These are phyloP conservation scores for Sturnus vulgaris DNA, from an alignment of 2,113 vertebrate genomes.

Conservation along the genomic window DNA sequence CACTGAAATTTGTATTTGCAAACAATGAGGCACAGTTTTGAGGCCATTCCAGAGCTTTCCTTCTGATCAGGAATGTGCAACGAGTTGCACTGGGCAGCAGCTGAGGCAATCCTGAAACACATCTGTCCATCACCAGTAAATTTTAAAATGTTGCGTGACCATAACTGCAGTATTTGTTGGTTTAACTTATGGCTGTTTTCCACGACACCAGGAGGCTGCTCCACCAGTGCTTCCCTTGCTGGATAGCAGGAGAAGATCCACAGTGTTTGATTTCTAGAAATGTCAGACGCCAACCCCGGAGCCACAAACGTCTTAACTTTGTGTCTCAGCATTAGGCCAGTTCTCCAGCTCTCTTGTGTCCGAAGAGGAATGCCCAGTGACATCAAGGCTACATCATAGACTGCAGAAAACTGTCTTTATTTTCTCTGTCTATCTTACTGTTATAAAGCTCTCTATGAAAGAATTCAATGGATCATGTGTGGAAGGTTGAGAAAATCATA, in stretches of 20 bases:
- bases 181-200: background rate
- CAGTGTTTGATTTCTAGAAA: background rate
- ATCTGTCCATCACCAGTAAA: background rate
- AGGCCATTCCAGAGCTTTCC: background rate
- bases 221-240: background rate
- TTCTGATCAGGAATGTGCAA: fast-evolving
- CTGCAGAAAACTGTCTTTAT: background rate
- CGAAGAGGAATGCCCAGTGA: background rate
- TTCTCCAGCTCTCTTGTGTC: background rate
- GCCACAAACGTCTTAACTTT: background rate
- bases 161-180: background rate
- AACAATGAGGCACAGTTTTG: fast-evolving
- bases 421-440: background rate
- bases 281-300: background rate
- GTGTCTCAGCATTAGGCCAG: background rate
- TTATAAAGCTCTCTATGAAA: background rate
- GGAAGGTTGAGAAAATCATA: background rate
- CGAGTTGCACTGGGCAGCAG: fast-evolving
- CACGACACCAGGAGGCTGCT: background rate
- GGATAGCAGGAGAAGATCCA: background rate
- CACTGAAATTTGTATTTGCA: background rate
- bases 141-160: background rate
- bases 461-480: background rate
- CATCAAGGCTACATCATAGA: background rate
- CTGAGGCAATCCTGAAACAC: background rate